Base-by-base conservation (phyloP, 2,888 invertebrate genomes). In the Cheilosia scutellata region DNA sequence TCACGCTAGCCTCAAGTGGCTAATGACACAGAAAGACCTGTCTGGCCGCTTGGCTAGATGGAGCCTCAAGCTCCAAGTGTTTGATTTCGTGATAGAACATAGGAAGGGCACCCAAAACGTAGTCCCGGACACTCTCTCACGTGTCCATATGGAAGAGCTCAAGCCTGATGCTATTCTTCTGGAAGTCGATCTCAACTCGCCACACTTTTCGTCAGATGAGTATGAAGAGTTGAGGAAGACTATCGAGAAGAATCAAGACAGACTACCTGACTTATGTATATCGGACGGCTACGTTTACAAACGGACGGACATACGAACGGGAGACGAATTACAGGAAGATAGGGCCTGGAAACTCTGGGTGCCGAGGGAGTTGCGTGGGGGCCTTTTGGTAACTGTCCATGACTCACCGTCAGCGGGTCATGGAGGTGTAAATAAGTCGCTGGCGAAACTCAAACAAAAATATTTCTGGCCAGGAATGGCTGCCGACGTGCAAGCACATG, bases 31-130 rank as follows among this genome's bases (percentile, higher is more conserved):
- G n/a, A 29, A 25, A 13, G 60, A 62, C 42, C 5, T 44, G 3
- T 42, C 27, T 1, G 42, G n/a, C n/a, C 42, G 42, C 42, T 42
- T 42, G n/a, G 4, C n/a, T n/a, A 4, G 42, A n/a, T 42, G 40
- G 58, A 58, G 40, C 58, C 13, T 37, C 4, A 58, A 40, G 9
- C 40, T 58, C 7, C 37, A 58, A 25, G 20, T 20, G n/a, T 58
- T 58, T 13, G 58, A 55, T 29, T 55, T 55, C 31, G 31, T 16
- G 16, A 55, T 55, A 27, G 31, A 55, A 31, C 16, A 33, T 31
- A 29, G 33, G 16, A 40, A 58, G 58, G 58, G 58, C 4, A 11
- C 7, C 20, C 58, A 25, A 40, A 58, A 58, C 4, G 58, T 40
- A 40, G 37, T 37, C 40, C 58, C 58, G n/a, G 40, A 58, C 33